These are phyloP conservation scores for Prunella himalayana DNA, from an alignment of 2,113 vertebrate species.

Conservation along the genomic window DNA sequence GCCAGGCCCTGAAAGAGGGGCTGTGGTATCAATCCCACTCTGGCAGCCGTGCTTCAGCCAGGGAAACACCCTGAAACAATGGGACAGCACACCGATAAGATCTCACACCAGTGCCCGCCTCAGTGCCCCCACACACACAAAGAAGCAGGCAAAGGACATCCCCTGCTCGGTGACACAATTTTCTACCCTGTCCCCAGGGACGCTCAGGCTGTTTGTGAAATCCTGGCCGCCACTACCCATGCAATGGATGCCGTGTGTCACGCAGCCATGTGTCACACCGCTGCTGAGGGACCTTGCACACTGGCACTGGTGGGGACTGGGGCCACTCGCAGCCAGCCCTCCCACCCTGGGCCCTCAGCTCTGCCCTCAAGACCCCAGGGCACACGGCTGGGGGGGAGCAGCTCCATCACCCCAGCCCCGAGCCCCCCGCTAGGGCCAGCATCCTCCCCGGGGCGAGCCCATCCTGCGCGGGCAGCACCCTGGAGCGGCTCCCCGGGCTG, in stretches of 20 bases:
- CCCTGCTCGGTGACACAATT: neutral
- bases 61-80: neutral
- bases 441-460: neutral
- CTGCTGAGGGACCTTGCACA: neutral
- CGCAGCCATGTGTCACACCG: neutral
- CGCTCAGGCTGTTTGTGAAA: neutral
- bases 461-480: neutral
- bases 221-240: neutral
- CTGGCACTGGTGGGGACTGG: neutral
- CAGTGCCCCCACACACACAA: neutral
- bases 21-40: fast-evolving
- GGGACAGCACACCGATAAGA: neutral
- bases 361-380: neutral
- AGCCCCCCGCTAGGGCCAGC: neutral
- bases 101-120: neutral
- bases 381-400: neutral
- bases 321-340: neutral
- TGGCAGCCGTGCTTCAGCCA: neutral
- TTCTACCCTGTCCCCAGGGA: neutral
- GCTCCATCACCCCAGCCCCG: neutral
- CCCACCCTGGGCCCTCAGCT: neutral
- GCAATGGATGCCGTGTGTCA: neutral
- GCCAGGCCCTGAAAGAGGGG: neutral
- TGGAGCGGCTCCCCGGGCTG: neutral
- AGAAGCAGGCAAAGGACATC: neutral